Evolutionary conservation across 1,140 invertebrate species (phyloP).

Genomic region (Megalopta genalis): DNA sequence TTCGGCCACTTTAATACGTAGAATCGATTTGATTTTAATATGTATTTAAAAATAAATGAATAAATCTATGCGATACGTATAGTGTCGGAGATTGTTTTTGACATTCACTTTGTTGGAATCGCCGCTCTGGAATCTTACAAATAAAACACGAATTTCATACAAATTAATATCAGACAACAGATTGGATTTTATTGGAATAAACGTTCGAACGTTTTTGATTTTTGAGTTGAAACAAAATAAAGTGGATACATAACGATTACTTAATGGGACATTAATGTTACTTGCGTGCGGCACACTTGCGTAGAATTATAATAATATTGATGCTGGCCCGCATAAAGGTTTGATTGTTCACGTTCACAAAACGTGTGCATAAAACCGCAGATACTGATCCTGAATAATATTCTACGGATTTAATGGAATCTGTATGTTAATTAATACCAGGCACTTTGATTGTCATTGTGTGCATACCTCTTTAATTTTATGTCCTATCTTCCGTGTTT

Average conservation of each 20-base stretch:
- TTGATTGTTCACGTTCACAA: constrained; percentile 10
- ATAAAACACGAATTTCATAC: too few relatives aligned
- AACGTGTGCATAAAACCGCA: constrained; percentile 36
- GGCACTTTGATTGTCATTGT: constrained; percentile 39
- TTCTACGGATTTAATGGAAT: constrained; percentile 42
- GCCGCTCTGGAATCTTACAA: too few relatives aligned
- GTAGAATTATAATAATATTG: constrained; percentile 25
- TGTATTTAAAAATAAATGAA: too few relatives aligned
- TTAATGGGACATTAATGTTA: neutral
- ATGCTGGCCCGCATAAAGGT: constrained; percentile 7
- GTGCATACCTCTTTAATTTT: constrained; percentile 38
- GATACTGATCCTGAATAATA: constrained; percentile 38
- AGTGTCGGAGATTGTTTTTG: too few relatives aligned
- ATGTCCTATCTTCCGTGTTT: constrained; percentile 36
- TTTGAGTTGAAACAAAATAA: too few relatives aligned
- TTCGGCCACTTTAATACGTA: too few relatives aligned
- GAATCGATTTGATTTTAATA: too few relatives aligned
- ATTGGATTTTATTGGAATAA: too few relatives aligned
- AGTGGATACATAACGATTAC: neutral
- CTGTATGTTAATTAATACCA: constrained; percentile 37
- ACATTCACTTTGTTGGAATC: too few relatives aligned
- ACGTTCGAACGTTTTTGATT: too few relatives aligned
- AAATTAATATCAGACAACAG: too few relatives aligned
- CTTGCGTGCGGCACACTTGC: neutral
- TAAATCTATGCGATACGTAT: too few relatives aligned